Evolutionary conservation across 2,888 invertebrate species (phyloP), one percentile per base, ranked within the genome.

Genomic region (Heliconius aoede): DNA sequence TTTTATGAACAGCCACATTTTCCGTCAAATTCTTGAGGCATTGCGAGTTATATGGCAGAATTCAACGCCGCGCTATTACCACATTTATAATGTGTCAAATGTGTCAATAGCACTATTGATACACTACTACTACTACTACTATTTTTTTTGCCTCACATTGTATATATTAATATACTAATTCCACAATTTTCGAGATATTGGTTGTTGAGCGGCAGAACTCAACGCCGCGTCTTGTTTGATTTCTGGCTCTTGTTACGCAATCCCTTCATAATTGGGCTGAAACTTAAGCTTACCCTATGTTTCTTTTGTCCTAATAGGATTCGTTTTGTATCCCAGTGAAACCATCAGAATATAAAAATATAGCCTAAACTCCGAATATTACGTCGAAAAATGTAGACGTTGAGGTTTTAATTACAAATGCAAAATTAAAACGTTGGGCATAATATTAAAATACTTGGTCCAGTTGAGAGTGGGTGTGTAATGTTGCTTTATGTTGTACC

Each of bases 341-440:
- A 72, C 60, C 61, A 72, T 24, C 18, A 26, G 32, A 72, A 26
- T 26, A 36, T 21, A 40, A 61, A 72, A 78, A 77, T 71, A 74
- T 60, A 77, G 72, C 74, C 72, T 77, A 77, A 74, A 61, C 74
- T 67, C 28, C 24, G 51, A 74, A 77, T 72, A 76, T 76, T 74
- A 65, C 72, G 51, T 61, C 68, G 72, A 76, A 79, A 79, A 77
- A 77, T 74, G 77, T 79, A 77, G 55, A 46, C 74, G 71, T 61
- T 36, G 72, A 74, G 58, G 72, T 79, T 79, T 79, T 77, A 76
- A 79, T 79, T 77, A 68, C 69, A 64, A 64, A 51, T 64, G 74
- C 40, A 46, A 58, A 67, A 74, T 68, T 68, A 74, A 68, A 60
- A 74, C 46, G 68, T 32, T 32, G 75, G 55, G 55, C 51, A 69